These are phyloP conservation scores for Polyploca ridens DNA, from an alignment of 2,888 invertebrate genomes.

Conservation along the genomic window DNA sequence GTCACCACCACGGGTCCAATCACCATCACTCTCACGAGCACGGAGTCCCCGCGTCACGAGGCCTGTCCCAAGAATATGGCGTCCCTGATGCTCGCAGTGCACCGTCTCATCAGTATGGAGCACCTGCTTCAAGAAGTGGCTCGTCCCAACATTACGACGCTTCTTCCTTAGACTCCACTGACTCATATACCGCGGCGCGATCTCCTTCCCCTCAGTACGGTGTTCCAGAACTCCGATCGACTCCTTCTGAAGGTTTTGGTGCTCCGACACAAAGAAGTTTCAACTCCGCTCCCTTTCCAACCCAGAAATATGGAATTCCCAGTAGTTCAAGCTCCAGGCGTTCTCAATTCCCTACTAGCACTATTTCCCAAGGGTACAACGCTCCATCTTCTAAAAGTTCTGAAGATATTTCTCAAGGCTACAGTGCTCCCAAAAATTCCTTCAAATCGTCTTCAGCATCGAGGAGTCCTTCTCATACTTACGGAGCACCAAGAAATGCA, in stretches of 20 bases:
- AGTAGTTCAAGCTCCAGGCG: slow-evolving; percentile 24
- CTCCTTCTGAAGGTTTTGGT: slow-evolving; percentile 57
- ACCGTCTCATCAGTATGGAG: slow-evolving; percentile 15
- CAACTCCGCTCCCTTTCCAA: slow-evolving; percentile 34
- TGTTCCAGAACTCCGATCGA: slow-evolving; percentile 47
- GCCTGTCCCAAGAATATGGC: slow-evolving; percentile 48
- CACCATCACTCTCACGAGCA: slow-evolving; percentile 36
- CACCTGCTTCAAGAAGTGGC: slow-evolving; percentile 22
- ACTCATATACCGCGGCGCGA: slow-evolving; percentile 36
- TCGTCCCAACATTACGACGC: slow-evolving; percentile 43
- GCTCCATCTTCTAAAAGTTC: slow-evolving; percentile 44
- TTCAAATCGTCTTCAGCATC: slow-evolving; percentile 42
- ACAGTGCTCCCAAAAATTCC: slow-evolving; percentile 52
- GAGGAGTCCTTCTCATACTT: slow-evolving; percentile 36
- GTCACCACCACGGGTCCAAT: slow-evolving; percentile 2
- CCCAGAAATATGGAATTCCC: slow-evolving; percentile 52
- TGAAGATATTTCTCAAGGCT: slow-evolving; percentile 43
- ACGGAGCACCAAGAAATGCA: slow-evolving; percentile 49
- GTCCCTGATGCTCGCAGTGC: slow-evolving; percentile 38
- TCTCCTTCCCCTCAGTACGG: slow-evolving; percentile 47
- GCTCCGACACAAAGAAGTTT: slow-evolving; percentile 48
- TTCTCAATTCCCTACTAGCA: slow-evolving; percentile 31
- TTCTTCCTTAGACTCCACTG: slow-evolving; percentile 23
- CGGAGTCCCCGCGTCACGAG: slow-evolving; percentile 20
- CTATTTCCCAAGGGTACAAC: slow-evolving; percentile 56